Evolutionary conservation across 1,140 invertebrate species (phyloP), one percentile per base, ranked within the genome.

Genomic region (Aricia agestis): DNA sequence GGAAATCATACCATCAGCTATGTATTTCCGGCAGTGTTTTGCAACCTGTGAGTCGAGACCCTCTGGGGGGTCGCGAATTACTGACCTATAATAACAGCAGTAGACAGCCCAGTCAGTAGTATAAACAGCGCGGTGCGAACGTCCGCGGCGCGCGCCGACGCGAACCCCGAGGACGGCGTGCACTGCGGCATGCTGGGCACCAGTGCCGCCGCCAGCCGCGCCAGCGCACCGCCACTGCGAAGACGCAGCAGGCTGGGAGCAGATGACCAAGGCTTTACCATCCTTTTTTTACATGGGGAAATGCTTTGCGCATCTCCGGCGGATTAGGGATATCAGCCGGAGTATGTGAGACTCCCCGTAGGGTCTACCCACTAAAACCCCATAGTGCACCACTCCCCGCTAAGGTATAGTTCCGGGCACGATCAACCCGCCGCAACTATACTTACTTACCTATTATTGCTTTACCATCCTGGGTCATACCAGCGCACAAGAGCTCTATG

Each of bases 171-270:
- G 0, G 85, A 78, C 7, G 87, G 82, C 0, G 78, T 73, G 45
- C 89, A 91, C 61, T 84, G 78, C 4, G 89, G 89, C 89, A 91
- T 89, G 32, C 78, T 78, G 0, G 89, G 89, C 7, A 89, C 86
- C 61, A 91, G 67, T 6, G 81, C 82, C 2, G 82, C 77, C 15
- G 84, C 81, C 32, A 91, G 70, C 4, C 85, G 79, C 0, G 75
- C 79, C 70, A 90, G 63, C 1, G 79, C 77, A 0, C 87, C 89
- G 1, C 82, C 78, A 32, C 85, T 83, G 5, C 87, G 84, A 11
- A 91, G 69, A 69, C 84, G 84, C 11, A 91, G 77, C 15, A 89
- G 74, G 70, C 89, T 90, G 25, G 32, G 18, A 61, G 45, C 5
- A 15, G 45, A 52, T 25, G 3, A 25, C 25, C 25, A 3, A 25